Evolutionary conservation across 2,888 invertebrate genomes (phyloP).

Genomic region (Hemicrepidius hirtus): DNA sequence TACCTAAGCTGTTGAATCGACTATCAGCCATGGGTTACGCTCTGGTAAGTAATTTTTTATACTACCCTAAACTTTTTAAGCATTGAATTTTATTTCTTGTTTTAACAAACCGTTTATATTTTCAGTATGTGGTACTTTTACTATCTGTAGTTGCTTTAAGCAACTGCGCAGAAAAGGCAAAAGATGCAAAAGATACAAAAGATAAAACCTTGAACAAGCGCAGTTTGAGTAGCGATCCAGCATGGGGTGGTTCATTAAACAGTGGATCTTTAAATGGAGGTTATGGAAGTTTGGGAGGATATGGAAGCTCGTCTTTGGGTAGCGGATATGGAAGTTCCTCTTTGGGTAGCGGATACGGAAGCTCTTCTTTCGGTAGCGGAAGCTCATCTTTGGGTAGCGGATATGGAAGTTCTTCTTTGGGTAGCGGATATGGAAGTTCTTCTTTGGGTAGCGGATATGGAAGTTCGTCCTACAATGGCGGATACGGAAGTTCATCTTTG

Average conservation of each 20-base stretch:
- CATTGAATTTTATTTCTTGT: not conserved
- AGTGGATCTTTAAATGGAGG: conserved; percentile 1
- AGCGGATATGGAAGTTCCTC: not conserved
- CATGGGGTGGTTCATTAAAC: not conserved
- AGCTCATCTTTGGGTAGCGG: not conserved
- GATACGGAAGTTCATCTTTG: not conserved
- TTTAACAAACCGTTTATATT: not conserved
- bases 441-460: not conserved
- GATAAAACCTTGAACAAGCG: conserved; percentile 33
- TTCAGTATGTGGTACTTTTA: conserved; percentile 18
- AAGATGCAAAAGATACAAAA: conserved; percentile 13
- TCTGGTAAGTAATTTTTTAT: conserved; percentile 21
- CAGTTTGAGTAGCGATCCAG: conserved; percentile 21
- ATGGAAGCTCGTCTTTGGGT: not conserved
- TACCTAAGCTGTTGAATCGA: not conserved
- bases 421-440: not conserved
- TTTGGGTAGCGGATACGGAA: conserved; percentile 2
- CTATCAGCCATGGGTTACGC: not conserved
- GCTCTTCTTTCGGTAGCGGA: not conserved
- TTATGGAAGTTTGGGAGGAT: not conserved
- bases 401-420: not conserved
- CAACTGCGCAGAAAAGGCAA: conserved; percentile 18
- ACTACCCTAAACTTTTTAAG: no score
- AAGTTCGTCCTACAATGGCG: not conserved
- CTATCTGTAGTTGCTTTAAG: conserved; percentile 26